A percentile compares a stretch with the other conserved stretches of the same genome.
These are phyloP conservation scores for Pinna nobilis DNA, from an alignment of 1,140 invertebrate species.

Conservation along the genomic window DNA sequence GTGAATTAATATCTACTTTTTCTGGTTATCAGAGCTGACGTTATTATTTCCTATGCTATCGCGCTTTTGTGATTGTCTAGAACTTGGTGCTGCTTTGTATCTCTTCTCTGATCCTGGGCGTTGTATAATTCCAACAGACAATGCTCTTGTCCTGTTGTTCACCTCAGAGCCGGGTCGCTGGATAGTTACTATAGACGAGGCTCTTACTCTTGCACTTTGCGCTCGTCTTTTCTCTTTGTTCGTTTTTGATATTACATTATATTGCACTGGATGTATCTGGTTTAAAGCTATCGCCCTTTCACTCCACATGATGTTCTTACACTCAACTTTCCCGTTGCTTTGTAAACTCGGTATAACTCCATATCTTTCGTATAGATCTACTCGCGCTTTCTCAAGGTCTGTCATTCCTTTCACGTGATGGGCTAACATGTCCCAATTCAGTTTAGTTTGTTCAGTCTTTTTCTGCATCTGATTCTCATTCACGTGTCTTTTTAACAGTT, in stretches of 20 bases:
- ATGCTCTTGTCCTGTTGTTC: no score
- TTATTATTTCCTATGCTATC: no score
- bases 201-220: conserved; percentile 24
- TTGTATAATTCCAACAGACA: no score
- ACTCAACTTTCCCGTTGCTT: conserved; percentile 45
- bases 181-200: neutral
- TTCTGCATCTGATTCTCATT: conserved; percentile 42
- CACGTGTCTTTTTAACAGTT: conserved; percentile 46
- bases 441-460: conserved; percentile 37
- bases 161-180: neutral
- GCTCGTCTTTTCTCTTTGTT: conserved; percentile 19
- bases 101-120: no score
- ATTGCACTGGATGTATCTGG: conserved; percentile 24
- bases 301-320: conserved; percentile 59
- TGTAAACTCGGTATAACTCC: conserved; percentile 51
- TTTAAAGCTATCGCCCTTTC: conserved; percentile 33
- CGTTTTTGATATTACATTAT: neutral
- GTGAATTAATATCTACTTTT: no score
- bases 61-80: no score
- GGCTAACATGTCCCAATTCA: conserved; percentile 51
- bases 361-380: conserved; percentile 59
- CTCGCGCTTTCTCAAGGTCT: conserved; percentile 43
- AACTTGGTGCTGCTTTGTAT: no score
- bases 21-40: no score
- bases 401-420: conserved; percentile 46